Base-by-base conservation (phyloP, 2,888 invertebrate genomes). In the Polydesmus complanatus region DNA sequence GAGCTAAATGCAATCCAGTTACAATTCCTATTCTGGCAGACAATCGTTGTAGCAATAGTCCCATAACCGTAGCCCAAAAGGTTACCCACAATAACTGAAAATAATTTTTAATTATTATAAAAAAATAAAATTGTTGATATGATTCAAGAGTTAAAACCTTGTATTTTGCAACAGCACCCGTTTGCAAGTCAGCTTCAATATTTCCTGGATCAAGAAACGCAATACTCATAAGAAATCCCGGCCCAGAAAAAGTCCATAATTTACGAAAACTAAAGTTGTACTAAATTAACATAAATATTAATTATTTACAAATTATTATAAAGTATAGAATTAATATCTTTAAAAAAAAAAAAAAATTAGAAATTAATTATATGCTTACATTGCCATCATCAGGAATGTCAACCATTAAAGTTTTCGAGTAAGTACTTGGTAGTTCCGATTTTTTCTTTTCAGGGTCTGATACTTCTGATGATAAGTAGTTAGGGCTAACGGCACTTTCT, bases 131-230 rank as follows among this genome's bases (percentile, higher is more conserved):
- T 27, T 47, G 21, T 27, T 5, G n/a, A 3, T 2, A 8, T 19
- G 11, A 25, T 25, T 54, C n/a, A 27, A 21, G 55, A 3, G 18
- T 21, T 3, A 54, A 3, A 72, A 84, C 84, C 76, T 81, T 85
- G 73, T 89, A 92, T 70, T 83, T 80, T 3, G 91, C 91, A 5
- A 81, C 76, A 2, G 85, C 81, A 58, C 92, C 92, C 54, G 87
- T 86, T 72, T 88, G 87, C 49, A 93, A 76, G 77, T 93, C 92
- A 54, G 89, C 88, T 75, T 93, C 90, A 67, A 93, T 90, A 72
- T 93, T 93, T 60, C 92, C 92, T 11, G 92, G 92, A 75, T 93
- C 92, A 61, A 93, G 75, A 73, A 90, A 93, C 18, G 92, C 92
- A 69, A 93, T 92, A 66, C 88, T 88, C 91, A 93, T 93, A 61